A percentile compares a stretch with the other conserved stretches of the same genome.
Evolutionary conservation across 2,113 vertebrate species (phyloP).

Genomic region (Panthera uncia): DNA sequence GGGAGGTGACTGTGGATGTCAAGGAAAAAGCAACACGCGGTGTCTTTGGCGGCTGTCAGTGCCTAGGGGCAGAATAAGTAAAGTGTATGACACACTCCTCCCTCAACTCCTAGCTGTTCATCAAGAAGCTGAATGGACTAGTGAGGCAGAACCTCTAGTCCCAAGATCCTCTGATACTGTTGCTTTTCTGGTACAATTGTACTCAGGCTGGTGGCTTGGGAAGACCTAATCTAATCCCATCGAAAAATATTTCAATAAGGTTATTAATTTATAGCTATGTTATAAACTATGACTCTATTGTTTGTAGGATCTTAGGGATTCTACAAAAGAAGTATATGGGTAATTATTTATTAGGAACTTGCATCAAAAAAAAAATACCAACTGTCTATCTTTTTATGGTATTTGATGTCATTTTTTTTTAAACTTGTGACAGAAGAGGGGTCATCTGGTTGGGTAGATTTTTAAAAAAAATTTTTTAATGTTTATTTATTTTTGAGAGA

Average conservation of each 20-base stretch:
- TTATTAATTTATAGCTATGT: not conserved
- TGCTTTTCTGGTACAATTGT: not conserved
- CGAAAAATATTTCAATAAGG: not conserved
- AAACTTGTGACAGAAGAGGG: not conserved
- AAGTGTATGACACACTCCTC: not conserved
- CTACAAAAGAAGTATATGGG: not conserved
- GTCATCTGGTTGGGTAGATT: not conserved
- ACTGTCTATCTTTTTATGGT: not conserved
- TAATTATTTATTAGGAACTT: not conserved
- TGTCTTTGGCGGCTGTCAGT: not conserved
- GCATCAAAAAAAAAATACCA: constrained; percentile 5
- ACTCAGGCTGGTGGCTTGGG: not conserved
- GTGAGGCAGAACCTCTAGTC: not conserved
- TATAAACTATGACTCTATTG: not conserved
- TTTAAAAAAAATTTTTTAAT: not conserved
- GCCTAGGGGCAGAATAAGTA: not conserved
- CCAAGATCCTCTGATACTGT: not conserved
- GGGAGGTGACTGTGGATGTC: not conserved
- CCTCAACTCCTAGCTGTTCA: not conserved
- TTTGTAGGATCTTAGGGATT: not conserved
- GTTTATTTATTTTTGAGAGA: too few relatives aligned
- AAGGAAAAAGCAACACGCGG: not conserved
- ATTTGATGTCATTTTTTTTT: not conserved
- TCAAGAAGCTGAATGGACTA: not conserved
- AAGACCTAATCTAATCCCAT: not conserved